Percentiles rank a stretch among this genome's conserved stretches.
Conservation (phyloP, 2,113 vertebrate species). For the Tyrannus savana region DNA sequence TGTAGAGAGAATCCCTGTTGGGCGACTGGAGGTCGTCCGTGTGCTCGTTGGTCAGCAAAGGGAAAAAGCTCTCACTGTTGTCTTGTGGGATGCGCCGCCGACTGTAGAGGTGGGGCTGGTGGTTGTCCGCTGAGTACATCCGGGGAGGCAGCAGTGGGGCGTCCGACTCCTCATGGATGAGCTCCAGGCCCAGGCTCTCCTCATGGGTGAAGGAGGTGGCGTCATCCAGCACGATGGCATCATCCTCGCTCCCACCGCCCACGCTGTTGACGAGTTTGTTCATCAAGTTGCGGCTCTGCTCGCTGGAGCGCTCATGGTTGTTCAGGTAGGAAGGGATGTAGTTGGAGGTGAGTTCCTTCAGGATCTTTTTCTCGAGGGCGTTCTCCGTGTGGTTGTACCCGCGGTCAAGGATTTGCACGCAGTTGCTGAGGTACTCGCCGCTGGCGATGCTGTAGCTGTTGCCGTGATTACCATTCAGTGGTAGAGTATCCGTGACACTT, state of each 20-base stretch:
- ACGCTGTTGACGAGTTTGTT: constrained; percentile 95
- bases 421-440: constrained; percentile 97
- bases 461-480: constrained; percentile 99
- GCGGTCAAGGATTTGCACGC: constrained; percentile 97
- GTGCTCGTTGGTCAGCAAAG: constrained; percentile 92
- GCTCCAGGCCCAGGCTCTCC: constrained; percentile 90
- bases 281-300: constrained; percentile 94
- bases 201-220: constrained; percentile 88
- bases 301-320: constrained; percentile 89
- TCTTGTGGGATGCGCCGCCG: constrained; percentile 90
- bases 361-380: constrained; percentile 96
- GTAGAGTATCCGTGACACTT: constrained; percentile 99
- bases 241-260: constrained; percentile 86
- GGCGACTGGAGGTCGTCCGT: constrained; percentile 87
- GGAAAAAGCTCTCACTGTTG: constrained; percentile 96
- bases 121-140: constrained; percentile 83
- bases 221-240: constrained; percentile 87
- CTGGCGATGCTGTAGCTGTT: constrained; percentile 98
- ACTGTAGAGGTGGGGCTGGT: constrained; percentile 83
- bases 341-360: constrained; percentile 98
- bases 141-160: constrained; percentile 89
- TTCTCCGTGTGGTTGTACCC: constrained; percentile 95
- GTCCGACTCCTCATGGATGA: constrained; percentile 92
- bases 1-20: constrained; percentile 93
- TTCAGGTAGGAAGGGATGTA: constrained; percentile 98